Base-by-base conservation (phyloP, 2,888 invertebrate genomes). In the Lasioglossum figueresi region DNA sequence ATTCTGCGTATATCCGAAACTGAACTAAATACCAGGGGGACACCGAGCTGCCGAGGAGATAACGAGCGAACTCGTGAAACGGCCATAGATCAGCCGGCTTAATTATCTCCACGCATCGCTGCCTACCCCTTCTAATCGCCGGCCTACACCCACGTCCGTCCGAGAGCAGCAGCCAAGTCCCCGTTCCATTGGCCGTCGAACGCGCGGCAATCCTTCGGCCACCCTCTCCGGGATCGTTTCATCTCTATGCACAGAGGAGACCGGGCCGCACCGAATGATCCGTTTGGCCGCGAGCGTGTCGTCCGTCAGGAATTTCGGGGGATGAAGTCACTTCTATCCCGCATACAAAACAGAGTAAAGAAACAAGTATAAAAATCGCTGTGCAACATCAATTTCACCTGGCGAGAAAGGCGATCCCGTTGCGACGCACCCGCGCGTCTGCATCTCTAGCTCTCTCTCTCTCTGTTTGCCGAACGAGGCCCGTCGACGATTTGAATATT, bases 51-150 rank as follows among this genome's bases (percentile, higher is more conserved):
- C 93, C 92, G 93, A 94, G 93, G 94, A 95, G 95, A 95, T 95
- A 95, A 95, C 95, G 95, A 95, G 95, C 95, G 93, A 95, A 95
- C 94, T 95, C 95, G 95, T 94, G 94, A 95, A 95, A 93, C 92
- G 94, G 90, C 94, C 93, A 94, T 95, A 95, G 93, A 95, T 95
- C 95, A 95, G 90, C 91, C 92, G 93, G 94, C 95, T 95, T 95
- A 95, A 95, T 95, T 95, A 95, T 95, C 95, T 94, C 93, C 91
- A 93, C 93, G 93, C 94, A 94, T 93, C 93, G 92, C 91, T 90
- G 90, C 91, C 92, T 91, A 91, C 91, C 91, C 91, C 90, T 91
- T 92, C 90, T 91, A 91, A 91, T 91, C 91, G 90, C 85, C 83
- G 88, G 84, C 85, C 88, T 90, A 89, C 91, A 88, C 89, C 91